These are phyloP conservation scores for Buphagus erythrorhynchus DNA, from an alignment of 2,797 vertebrate species.

Conservation along the genomic window DNA sequence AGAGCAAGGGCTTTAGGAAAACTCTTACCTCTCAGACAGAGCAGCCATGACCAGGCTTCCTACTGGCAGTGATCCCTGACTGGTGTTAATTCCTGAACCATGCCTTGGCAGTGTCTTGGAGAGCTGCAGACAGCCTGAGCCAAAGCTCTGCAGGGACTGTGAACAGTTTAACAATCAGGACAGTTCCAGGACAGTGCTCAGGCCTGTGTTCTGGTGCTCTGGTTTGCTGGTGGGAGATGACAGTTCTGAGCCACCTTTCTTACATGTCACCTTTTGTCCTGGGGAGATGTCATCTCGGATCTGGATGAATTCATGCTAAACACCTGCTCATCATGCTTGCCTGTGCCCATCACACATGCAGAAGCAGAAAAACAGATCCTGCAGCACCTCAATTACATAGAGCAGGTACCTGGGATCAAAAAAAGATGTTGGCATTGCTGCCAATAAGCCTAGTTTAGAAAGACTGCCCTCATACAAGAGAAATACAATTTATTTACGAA, in stretches of 20 bases:
- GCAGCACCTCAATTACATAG: background rate
- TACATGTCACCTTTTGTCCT: background rate
- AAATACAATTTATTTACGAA: background rate
- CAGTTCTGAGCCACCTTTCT: background rate
- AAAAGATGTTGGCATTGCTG: background rate
- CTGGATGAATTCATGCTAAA: background rate
- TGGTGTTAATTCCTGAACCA: background rate
- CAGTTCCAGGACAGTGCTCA: background rate
- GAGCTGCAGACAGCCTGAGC: background rate
- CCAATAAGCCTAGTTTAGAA: background rate
- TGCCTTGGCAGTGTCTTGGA: background rate
- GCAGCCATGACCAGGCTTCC: background rate
- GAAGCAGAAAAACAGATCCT: background rate
- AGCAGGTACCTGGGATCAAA: background rate
- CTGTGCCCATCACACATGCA: background rate
- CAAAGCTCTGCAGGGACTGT: background rate
- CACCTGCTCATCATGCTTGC: background rate
- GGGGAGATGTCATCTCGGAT: background rate
- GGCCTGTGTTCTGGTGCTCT: accelerated
- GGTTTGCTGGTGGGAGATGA: background rate
- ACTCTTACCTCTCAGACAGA: background rate
- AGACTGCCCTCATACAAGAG: background rate
- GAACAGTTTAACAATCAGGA: background rate
- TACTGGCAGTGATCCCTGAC: background rate
- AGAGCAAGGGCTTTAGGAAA: background rate